Evolutionary conservation across 2,797 vertebrate genomes (phyloP).

Genomic region (Vultur gryphus): DNA sequence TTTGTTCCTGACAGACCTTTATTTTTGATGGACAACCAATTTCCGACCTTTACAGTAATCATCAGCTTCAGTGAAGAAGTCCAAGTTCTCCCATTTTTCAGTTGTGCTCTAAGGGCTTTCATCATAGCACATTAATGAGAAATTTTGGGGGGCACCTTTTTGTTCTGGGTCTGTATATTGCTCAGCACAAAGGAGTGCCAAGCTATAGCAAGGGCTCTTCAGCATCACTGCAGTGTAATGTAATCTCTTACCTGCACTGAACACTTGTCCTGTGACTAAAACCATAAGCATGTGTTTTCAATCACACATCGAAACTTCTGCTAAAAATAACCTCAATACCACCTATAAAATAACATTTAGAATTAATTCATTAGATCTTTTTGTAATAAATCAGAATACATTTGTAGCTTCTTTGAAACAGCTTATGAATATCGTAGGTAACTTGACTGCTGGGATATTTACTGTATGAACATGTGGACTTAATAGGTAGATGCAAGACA

Average conservation of each 20-base stretch:
- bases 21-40: not conserved
- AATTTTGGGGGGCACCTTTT: not conserved
- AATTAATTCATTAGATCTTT: not conserved
- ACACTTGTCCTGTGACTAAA: not conserved
- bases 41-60: not conserved
- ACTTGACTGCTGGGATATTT: not conserved
- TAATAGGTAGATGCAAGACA: not conserved
- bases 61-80: not conserved
- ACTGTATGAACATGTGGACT: not conserved
- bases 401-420: not conserved
- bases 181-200: not conserved
- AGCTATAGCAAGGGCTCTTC: not conserved
- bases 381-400: not conserved
- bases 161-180: not conserved
- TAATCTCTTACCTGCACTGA: not conserved
- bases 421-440: not conserved
- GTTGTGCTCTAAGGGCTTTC: not conserved
- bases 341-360: not conserved
- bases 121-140: not conserved
- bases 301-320: not conserved
- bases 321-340: not conserved
- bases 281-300: not conserved
- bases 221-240: not conserved
- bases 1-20: not conserved
- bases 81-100: not conserved